phyloP scores from a whole-genome alignment of 2,888 invertebrate genomes.

The Neuroscelio doddi region DNA sequence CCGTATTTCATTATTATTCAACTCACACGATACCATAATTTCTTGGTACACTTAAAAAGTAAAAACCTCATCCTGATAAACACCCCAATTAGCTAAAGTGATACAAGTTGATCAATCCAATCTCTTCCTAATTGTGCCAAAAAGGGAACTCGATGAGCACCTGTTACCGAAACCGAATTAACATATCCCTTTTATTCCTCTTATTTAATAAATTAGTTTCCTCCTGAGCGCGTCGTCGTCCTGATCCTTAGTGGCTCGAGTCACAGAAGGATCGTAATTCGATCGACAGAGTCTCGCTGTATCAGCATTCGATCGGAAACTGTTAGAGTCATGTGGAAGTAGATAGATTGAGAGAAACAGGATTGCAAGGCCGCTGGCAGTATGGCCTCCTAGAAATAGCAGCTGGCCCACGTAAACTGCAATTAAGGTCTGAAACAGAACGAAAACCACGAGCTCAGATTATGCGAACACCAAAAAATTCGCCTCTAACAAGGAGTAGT shows the following conservation, averaged over 20 bases:
- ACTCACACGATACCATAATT: too few relatives aligned
- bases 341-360: conserved; percentile 3
- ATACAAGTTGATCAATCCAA: too few relatives aligned
- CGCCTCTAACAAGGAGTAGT: conserved; percentile 26
- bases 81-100: too few relatives aligned
- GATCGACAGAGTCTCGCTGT: conserved; percentile 11
- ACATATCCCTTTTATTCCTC: conserved; percentile 12
- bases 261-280: conserved; percentile 7
- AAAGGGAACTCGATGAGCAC: too few relatives aligned
- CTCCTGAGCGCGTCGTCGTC: neutral
- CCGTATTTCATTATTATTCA: too few relatives aligned
- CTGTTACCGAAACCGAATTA: too few relatives aligned
- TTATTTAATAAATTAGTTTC: conserved; percentile 20
- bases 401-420: conserved; percentile 37
- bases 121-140: too few relatives aligned
- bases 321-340: neutral
- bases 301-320: conserved; percentile 10
- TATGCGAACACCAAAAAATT: conserved; percentile 17
- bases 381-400: conserved; percentile 23
- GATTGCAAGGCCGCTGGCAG: conserved; percentile 7
- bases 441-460: conserved; percentile 18
- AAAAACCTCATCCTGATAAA: too few relatives aligned
- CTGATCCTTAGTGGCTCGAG: conserved; percentile 8
- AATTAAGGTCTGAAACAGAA: conserved; percentile 35
- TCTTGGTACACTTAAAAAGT: too few relatives aligned